Evolutionary conservation across 92 coral and sea anemone species (phyloP), one percentile per base, ranked within the genome.

Genomic region (Pocillopora grandis): DNA sequence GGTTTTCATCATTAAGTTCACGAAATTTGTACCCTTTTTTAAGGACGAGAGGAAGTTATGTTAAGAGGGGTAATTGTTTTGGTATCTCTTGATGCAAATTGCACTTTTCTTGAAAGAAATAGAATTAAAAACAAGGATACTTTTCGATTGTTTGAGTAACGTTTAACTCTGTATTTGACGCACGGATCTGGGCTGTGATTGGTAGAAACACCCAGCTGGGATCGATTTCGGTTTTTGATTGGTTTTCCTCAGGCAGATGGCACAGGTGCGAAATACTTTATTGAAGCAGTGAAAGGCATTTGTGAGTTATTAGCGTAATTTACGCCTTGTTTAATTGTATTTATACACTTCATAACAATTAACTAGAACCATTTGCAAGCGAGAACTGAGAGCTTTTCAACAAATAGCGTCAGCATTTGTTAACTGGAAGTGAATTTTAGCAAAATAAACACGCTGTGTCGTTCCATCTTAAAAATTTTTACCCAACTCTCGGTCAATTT

Each of bases 321-420:
- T 91, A 92, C 93, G 90, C 88, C 84, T 89, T 86, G 75, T 77
- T 84, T 87, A 75, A 93, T 93, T 93, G 92, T 93, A 79, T 85
- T 79, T 75, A 86, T 84, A 82, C 93, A 93, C 97, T 93, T 90
- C 81, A 91, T 94, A 89, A 91, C 95, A 94, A 94, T 94, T 92
- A 92, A 49, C 84, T 80, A 58, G 80, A 74, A 76, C 91, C 84
- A 83, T 93, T 93, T 87, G 88, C 79, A 88, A 91, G 85, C 77
- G 87, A 68, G 72, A 80, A 84, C 84, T 75, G 77, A 88, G 70
- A 66, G 62, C 85, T 80, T 75, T 84, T 77, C 87, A 75, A 66
- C 78, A 88, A 85, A 84, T 76, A 81, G 76, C 77, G 88, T 75
- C 84, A 78, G 93, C 93, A 74, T 83, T 83, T 90, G 73, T 85